phyloP scores from a whole-genome alignment of 2,113 vertebrate species.

The Aegithalos caudatus region DNA sequence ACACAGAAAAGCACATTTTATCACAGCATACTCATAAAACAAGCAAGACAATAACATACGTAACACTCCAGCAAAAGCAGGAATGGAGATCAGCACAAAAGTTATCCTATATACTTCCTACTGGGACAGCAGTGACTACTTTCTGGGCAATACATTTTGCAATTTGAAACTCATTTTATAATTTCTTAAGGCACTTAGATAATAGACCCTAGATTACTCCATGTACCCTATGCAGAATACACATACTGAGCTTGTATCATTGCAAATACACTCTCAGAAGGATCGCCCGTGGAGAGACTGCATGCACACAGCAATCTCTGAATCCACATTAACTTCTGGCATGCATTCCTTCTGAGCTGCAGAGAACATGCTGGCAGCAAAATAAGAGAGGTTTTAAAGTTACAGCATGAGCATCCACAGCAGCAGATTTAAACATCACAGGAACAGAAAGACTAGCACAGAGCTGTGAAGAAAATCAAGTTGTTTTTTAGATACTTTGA shows the following conservation, averaged over 20 bases:
- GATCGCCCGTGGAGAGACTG: accelerated
- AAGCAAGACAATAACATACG: not conserved
- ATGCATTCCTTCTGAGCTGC: not conserved
- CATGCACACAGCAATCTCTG: not conserved
- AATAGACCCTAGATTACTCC: not conserved
- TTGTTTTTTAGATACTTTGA: not conserved
- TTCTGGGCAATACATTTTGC: not conserved
- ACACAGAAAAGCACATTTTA: not conserved
- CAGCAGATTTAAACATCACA: not conserved
- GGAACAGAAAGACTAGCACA: not conserved
- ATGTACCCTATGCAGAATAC: not conserved
- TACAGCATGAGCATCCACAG: not conserved
- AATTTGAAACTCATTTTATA: not conserved
- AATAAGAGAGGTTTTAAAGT: not conserved
- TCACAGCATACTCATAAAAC: not conserved
- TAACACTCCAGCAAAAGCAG: not conserved
- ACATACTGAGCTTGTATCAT: not conserved
- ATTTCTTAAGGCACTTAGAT: not conserved
- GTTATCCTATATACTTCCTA: not conserved
- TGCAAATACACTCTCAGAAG: not conserved
- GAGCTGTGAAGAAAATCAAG: not conserved
- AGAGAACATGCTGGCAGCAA: not conserved
- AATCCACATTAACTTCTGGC: not conserved
- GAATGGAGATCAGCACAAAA: not conserved
- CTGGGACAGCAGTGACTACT: not conserved